Base-by-base conservation (phyloP, 2,113 vertebrate genomes). In the Pterophyllum scalare region DNA sequence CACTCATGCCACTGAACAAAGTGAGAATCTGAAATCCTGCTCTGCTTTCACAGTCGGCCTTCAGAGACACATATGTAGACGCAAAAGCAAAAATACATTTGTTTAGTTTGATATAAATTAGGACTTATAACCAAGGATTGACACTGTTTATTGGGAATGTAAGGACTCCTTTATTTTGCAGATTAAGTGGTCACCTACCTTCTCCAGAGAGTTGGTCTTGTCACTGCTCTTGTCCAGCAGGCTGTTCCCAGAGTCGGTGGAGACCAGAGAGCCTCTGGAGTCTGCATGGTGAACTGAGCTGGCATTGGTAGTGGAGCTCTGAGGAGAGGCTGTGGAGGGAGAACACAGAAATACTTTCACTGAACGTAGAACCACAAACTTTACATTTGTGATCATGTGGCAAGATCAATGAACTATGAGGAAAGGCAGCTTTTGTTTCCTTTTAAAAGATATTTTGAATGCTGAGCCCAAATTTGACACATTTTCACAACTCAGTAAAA, bases 161-260 rank as follows among this genome's bases (percentile, higher is more conserved):
- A 15, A 46, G 13, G 43, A 46, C 14, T 43, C 12, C 4, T 43
- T 14, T 3, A 43, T 14, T 43, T 33, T 46, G n/a, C 8, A 67
- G n/a, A 52, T 3, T 2, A 43, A 56, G 20, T 8, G n/a, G 24
- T 35, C 7, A 8, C 38, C 12, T 96, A 99, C 98, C 98, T 99
- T 99, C 74, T 99, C 98, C 86, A 98, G 93, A 9, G 96, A 98
- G 91, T 97, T 97, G 92, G 94, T 97, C 89, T 96, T 98, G 70
- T 99, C 98, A 8, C 93, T 95, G 54, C 94, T 97, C 90, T 96
- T 97, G 90, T 99, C 98, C 80, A 95, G 95, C 33, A 99, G 94
- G 91, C 98, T 98, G 94, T 95, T 98, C 78, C 97, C 97, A 0
- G 98, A 99, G 92, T 99, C 98, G 0, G 97, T 99, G 94, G 98